Base-by-base conservation (phyloP, 2,888 invertebrate genomes). In the Onchidella celtica region DNA sequence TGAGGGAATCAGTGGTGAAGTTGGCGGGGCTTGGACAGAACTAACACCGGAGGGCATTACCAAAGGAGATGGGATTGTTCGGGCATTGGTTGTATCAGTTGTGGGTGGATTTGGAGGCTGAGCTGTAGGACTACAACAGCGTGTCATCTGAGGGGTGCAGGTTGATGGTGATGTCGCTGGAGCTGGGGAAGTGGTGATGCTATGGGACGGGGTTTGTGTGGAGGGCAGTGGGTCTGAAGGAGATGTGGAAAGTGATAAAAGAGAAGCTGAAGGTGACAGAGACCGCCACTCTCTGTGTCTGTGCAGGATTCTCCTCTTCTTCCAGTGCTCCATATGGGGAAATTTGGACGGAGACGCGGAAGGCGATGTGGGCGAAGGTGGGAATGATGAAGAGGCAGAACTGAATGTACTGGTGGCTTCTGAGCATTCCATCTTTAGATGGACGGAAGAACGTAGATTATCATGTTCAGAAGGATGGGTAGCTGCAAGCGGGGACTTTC, bases 251-350 rank as follows among this genome's bases (percentile, higher is more conserved):
- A 40, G 34, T 27, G 32, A 40, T 27, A 66, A 38, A 14, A 63
- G 32, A 9, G 40, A 3, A 17, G 36, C 34, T 21, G 73, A 32
- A 24, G 66, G 27, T 4, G 59, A 24, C n/a, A 40, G 34, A 11
- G 66, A 40, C 17, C 73, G 38, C 1, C 17, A 9, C 24, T 75
- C 75, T 36, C 27, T 17, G 34, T 75, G 40, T 40, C 65, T 11
- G 32, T 47, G 27, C 29, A 75, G 17, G 29, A 75, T 40, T 47
- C 65, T 75, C 65, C 75, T 40, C 36, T 75, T 75, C 47, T 75
- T 75, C 75, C 75, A 75, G 32, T 75, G 75, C 32, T 75, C 47
- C 2, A 47, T 47, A 4, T 29, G 40, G 6, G 63, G 38, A 47
- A 40, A 38, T 75, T 74, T 65, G n/a, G 55, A 3, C 27, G 4